Conservation (phyloP, 2,113 vertebrate species). For the Galemys pyrenaicus region DNA sequence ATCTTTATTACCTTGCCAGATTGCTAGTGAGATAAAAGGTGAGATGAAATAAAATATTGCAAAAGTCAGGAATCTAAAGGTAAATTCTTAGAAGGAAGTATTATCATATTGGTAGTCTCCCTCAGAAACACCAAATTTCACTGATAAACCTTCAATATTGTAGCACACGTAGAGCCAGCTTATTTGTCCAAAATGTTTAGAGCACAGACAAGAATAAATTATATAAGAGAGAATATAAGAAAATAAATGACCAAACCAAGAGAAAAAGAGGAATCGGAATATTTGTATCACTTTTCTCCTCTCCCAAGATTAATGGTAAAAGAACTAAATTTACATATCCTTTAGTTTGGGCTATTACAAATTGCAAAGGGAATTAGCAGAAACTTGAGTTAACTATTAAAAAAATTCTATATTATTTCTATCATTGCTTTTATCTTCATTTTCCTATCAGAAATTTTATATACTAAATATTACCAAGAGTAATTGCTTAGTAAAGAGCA, state of each 20-base stretch:
- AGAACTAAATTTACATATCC: neutral
- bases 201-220: neutral
- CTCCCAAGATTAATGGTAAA: neutral
- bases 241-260: neutral
- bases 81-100: neutral
- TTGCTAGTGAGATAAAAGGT: neutral
- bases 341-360: neutral
- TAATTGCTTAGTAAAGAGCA: neutral
- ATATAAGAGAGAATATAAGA: neutral
- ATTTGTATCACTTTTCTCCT: neutral
- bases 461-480: neutral
- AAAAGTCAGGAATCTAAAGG: neutral
- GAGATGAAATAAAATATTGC: neutral
- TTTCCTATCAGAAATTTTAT: neutral
- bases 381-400: neutral
- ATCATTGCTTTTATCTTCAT: neutral
- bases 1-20: neutral
- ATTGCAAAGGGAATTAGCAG: neutral
- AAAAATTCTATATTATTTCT: neutral
- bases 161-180: neutral
- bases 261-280: neutral
- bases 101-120: neutral
- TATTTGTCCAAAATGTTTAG: neutral
- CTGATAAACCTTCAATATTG: neutral
- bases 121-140: neutral